Conservation (phyloP, 2,797 vertebrate species). For the Acridotheres tristis region DNA sequence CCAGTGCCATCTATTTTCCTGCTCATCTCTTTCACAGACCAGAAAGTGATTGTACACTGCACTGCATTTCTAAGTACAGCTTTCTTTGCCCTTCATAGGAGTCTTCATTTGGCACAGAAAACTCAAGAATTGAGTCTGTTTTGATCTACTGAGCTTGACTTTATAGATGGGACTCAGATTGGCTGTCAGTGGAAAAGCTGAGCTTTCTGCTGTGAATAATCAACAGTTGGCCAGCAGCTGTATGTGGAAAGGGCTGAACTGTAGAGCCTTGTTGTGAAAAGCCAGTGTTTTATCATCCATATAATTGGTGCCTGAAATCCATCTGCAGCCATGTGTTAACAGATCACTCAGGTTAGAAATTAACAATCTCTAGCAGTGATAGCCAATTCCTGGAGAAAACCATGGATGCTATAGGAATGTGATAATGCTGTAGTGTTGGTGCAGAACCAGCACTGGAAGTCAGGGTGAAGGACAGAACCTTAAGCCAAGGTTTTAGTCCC, state of each 20-base stretch:
- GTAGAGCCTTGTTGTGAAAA: not conserved
- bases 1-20: not conserved
- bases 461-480: not conserved
- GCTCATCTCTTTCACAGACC: not conserved
- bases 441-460: not conserved
- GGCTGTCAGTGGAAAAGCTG: not conserved
- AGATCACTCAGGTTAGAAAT: not conserved
- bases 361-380: not conserved
- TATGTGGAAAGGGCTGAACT: not conserved
- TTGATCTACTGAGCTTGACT: not conserved
- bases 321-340: not conserved
- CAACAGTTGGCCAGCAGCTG: not conserved
- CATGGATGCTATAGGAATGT: not conserved
- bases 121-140: not conserved
- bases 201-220: not conserved
- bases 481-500: not conserved
- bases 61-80: not conserved
- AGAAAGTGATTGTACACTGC: not conserved
- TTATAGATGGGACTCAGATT: not conserved
- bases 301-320: conserved; percentile 16
- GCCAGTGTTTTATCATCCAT: not conserved
- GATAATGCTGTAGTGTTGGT: not conserved
- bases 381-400: not conserved
- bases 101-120: not conserved
- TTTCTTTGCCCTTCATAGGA: not conserved